These are phyloP conservation scores for Chamaea fasciata DNA, from an alignment of 2,113 vertebrate genomes.

Conservation along the genomic window DNA sequence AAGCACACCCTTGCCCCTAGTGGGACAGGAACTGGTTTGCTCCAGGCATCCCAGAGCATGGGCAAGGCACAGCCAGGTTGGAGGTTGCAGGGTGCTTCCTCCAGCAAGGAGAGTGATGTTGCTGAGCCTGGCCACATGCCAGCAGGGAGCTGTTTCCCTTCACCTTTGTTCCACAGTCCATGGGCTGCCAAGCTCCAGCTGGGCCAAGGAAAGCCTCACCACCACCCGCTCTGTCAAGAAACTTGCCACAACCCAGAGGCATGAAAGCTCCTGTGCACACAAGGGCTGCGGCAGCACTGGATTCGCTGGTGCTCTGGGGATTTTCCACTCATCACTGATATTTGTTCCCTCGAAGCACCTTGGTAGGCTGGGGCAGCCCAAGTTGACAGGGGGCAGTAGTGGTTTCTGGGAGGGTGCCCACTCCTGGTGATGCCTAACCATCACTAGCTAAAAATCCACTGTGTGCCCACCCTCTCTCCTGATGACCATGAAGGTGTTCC, in stretches of 20 bases:
- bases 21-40: neutral
- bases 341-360: neutral
- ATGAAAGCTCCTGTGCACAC: fast-evolving
- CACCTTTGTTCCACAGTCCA: neutral
- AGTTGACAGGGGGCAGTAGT: fast-evolving
- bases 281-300: fast-evolving
- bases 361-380: neutral
- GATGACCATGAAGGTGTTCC: neutral
- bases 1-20: neutral
- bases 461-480: neutral
- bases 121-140: fast-evolving
- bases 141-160: neutral
- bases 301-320: fast-evolving
- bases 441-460: neutral
- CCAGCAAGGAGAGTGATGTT: neutral
- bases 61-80: fast-evolving
- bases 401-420: neutral
- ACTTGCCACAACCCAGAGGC: neutral
- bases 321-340: neutral
- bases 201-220: neutral
- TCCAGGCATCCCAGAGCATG: neutral
- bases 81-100: neutral
- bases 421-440: neutral
- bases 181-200: neutral
- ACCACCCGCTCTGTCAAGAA: neutral